Conservation (phyloP, 2,113 vertebrate species). For the Shinisaurus crocodilurus region DNA sequence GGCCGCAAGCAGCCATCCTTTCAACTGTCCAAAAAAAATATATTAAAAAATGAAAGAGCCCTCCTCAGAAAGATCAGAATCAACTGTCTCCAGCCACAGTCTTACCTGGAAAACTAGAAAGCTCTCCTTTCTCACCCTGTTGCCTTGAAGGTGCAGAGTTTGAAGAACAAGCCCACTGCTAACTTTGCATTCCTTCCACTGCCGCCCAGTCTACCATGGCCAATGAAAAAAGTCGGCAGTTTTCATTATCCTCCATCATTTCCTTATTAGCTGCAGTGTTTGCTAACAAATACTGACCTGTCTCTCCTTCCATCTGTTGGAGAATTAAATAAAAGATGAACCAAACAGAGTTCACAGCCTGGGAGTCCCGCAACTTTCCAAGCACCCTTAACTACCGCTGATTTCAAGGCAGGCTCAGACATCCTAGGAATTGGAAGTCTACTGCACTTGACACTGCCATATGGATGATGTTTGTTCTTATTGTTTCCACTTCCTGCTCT, state of each 20-base stretch:
- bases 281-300: slow-evolving; percentile 67
- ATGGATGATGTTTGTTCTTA: slow-evolving; percentile 27
- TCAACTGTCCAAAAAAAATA: neutral
- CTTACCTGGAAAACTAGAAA: neutral
- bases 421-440: slow-evolving; percentile 19
- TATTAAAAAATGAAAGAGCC: too few relatives aligned
- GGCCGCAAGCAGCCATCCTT: neutral
- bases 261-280: slow-evolving; percentile 59
- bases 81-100: too few relatives aligned
- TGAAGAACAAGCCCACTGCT: slow-evolving; percentile 26
- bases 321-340: slow-evolving; percentile 68
- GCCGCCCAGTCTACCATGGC: slow-evolving; percentile 11
- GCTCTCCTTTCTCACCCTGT: slow-evolving; percentile 13
- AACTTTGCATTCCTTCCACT: neutral
- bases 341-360: slow-evolving; percentile 41
- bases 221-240: slow-evolving; percentile 49
- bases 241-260: slow-evolving; percentile 49
- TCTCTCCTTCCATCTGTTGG: slow-evolving; percentile 57
- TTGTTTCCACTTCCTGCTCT: slow-evolving; percentile 22
- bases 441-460: neutral
- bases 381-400: slow-evolving; percentile 29
- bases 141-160: neutral
- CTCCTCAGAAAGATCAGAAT: neutral
- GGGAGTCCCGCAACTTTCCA: slow-evolving; percentile 33
- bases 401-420: slow-evolving; percentile 34